Percentiles rank a stretch among this genome's conserved stretches.
These are phyloP conservation scores for Meganola albula DNA, from an alignment of 2,888 invertebrate genomes.

Conservation along the genomic window DNA sequence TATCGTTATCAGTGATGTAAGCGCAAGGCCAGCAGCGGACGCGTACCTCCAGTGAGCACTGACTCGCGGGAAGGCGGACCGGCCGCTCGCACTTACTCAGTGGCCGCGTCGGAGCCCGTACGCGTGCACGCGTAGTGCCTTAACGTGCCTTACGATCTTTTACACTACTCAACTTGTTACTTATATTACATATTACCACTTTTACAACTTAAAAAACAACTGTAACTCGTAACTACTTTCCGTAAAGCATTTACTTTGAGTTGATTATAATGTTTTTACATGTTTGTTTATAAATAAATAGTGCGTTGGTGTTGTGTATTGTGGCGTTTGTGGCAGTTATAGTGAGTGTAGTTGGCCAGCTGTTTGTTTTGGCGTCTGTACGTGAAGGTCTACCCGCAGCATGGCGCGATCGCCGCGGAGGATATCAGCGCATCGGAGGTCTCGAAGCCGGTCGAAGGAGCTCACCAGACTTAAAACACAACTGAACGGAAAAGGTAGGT, in stretches of 20 bases:
- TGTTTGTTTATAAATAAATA: conserved; percentile 37
- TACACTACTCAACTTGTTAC: too few species aligned
- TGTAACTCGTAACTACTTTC: too few species aligned
- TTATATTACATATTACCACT: too few species aligned
- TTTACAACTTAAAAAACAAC: too few species aligned
- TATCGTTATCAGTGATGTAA: conserved; percentile 47
- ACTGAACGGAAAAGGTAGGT: conserved; percentile 64
- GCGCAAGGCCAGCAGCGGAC: conserved; percentile 11
- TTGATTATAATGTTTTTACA: too few species aligned
- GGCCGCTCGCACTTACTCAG: conserved; percentile 17
- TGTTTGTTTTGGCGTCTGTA: conserved; percentile 16
- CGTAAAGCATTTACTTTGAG: too few species aligned
- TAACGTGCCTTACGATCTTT: conserved; percentile 61
- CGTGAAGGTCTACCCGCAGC: conserved; percentile 1
- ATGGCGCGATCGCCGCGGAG: conserved; percentile 69
- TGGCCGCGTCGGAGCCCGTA: conserved; percentile 11
- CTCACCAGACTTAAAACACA: conserved; percentile 56
- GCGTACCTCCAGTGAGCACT: conserved; percentile 5
- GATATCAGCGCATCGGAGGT: conserved; percentile 53
- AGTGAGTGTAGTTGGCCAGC: conserved; percentile 21
- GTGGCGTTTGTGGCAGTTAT: conserved; percentile 18
- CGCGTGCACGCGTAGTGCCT: conserved; percentile 38
- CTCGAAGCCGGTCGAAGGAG: conserved; percentile 58
- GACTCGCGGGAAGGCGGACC: conserved; percentile 15
- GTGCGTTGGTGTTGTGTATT: conserved; percentile 12